Evolutionary conservation across 2,113 vertebrate species (phyloP).

Genomic region (Pitta sordida): DNA sequence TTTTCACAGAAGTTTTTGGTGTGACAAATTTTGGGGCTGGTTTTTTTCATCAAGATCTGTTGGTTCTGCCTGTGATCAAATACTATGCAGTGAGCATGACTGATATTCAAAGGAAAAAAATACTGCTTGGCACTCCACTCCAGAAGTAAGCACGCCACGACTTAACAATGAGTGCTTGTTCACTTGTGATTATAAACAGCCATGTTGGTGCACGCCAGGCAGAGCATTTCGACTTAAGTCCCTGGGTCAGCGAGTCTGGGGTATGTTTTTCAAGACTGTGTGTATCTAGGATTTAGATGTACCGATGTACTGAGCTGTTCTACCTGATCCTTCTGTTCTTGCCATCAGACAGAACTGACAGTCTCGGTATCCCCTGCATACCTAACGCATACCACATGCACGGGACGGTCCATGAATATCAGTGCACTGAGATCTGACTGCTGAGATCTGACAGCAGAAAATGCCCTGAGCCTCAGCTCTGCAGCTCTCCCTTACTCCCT

Average conservation of each 20-base stretch:
- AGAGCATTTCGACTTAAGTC: background rate
- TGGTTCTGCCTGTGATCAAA: background rate
- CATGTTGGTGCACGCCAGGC: background rate
- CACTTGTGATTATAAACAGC: conserved; percentile 1
- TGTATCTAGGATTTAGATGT: background rate
- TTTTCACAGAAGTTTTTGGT: background rate
- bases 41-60: background rate
- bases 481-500: background rate
- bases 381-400: background rate
- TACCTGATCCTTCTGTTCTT: background rate
- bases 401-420: background rate
- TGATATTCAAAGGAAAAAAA: background rate
- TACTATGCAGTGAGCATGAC: background rate
- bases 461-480: background rate
- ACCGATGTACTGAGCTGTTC: background rate
- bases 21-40: background rate
- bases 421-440: background rate
- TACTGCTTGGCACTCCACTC: background rate
- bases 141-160: background rate
- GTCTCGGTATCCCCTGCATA: background rate
- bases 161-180: background rate
- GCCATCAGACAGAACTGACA: background rate
- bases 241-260: background rate
- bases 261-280: background rate
- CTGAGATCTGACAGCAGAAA: background rate